phyloP scores from a whole-genome alignment of 2,888 invertebrate species.

The Parapristionchus giblindavisi region DNA sequence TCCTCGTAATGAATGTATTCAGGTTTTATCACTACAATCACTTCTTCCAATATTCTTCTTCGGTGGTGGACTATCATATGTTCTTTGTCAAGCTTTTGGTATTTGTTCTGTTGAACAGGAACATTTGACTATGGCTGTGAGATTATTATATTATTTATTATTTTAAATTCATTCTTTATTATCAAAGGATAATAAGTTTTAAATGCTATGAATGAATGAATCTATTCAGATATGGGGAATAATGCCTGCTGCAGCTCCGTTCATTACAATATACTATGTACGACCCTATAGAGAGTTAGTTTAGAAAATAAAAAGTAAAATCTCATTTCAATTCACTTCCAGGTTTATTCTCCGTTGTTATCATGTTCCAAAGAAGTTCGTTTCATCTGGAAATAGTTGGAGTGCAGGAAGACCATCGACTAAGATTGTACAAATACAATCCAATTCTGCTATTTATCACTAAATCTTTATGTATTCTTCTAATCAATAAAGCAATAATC shows the following conservation, averaged over 20 bases:
- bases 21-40: constrained; percentile 25
- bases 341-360: no score
- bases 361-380: no score
- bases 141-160: neutral
- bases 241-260: constrained; percentile 21
- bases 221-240: constrained; percentile 25
- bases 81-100: neutral
- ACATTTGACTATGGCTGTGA: constrained; percentile 22
- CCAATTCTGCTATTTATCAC: no score
- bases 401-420: no score
- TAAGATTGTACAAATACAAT: no score
- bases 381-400: no score
- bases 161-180: neutral
- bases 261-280: constrained; percentile 26
- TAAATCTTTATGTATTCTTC: no score
- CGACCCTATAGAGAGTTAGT: constrained; percentile 22
- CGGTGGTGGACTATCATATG: constrained; percentile 12
- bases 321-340: no score
- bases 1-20: neutral
- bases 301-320: no score
- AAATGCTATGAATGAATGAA: neutral
- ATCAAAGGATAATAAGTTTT: neutral
- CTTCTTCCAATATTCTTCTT: constrained; percentile 22
- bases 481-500: no score
- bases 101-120: constrained; percentile 15